These are phyloP conservation scores for Aegotheles bennettii DNA, from an alignment of 2,113 vertebrate species.

Conservation along the genomic window DNA sequence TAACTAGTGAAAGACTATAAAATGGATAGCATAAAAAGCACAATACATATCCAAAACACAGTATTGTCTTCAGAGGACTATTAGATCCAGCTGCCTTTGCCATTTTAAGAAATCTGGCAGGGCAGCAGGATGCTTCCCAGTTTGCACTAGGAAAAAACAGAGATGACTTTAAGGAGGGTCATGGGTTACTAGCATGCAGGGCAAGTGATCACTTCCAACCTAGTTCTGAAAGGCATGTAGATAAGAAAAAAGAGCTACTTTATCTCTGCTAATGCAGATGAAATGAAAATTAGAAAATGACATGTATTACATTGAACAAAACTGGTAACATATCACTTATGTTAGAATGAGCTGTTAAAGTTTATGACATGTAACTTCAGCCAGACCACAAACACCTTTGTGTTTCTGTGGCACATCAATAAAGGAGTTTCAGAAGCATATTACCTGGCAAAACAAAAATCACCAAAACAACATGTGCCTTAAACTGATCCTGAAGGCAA, in stretches of 20 bases:
- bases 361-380: background rate
- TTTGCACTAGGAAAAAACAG: background rate
- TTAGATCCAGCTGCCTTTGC: background rate
- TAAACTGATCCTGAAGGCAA: background rate
- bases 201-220: background rate
- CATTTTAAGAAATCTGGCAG: background rate
- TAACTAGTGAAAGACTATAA: background rate
- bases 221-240: background rate
- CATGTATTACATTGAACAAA: background rate
- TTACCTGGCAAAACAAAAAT: background rate
- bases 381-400: background rate
- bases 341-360: background rate
- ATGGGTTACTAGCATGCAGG: background rate
- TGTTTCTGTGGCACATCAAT: rapidly evolving
- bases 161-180: background rate
- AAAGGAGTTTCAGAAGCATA: background rate
- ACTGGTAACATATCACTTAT: background rate
- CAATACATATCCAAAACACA: background rate
- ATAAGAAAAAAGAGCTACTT: background rate
- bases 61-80: background rate
- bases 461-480: background rate
- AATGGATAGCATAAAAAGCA: background rate
- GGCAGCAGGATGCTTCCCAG: background rate
- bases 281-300: background rate
- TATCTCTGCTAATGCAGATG: background rate